These are phyloP conservation scores for Parochlus steinenii DNA, from an alignment of 2,888 invertebrate species.

Conservation along the genomic window DNA sequence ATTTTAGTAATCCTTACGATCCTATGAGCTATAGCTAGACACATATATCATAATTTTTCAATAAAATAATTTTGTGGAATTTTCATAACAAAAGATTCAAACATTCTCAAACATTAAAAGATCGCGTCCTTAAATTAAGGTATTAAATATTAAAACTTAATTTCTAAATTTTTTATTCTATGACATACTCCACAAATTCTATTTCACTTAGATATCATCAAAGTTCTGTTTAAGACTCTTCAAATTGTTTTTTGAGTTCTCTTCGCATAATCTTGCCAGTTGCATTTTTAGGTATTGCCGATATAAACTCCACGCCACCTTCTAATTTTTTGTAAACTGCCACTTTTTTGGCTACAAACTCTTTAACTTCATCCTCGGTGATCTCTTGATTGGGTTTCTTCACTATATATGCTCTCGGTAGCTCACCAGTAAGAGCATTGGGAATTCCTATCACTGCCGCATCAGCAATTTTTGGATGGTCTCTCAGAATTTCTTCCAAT, in stretches of 20 bases:
- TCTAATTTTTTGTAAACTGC: conserved; percentile 50
- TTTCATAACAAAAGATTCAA: too few species aligned
- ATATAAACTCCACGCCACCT: conserved; percentile 40
- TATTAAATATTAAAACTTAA: too few species aligned
- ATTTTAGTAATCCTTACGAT: too few species aligned
- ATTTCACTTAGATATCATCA: too few species aligned
- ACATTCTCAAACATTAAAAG: too few species aligned
- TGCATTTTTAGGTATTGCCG: conserved; percentile 46
- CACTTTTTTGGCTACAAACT: conserved; percentile 42
- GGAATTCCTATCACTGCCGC: conserved; percentile 48
- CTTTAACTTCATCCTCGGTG: conserved; percentile 33
- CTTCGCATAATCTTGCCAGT: conserved; percentile 53
- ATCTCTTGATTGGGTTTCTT: conserved; percentile 28
- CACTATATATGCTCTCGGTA: conserved; percentile 52
- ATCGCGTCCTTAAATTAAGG: too few species aligned
- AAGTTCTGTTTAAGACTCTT: background rate
- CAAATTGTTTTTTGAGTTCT: conserved; percentile 25
- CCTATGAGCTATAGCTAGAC: too few species aligned
- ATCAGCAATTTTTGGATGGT: conserved; percentile 64
- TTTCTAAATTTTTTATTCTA: too few species aligned
- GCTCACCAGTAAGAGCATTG: conserved; percentile 44
- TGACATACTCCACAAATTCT: too few species aligned
- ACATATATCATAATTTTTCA: too few species aligned
- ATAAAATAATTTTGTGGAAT: too few species aligned
- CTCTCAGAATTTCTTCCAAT: conserved; percentile 46